Evolutionary conservation across 2,888 invertebrate species (phyloP).

Genomic region (Lasioglossum villosulum): DNA sequence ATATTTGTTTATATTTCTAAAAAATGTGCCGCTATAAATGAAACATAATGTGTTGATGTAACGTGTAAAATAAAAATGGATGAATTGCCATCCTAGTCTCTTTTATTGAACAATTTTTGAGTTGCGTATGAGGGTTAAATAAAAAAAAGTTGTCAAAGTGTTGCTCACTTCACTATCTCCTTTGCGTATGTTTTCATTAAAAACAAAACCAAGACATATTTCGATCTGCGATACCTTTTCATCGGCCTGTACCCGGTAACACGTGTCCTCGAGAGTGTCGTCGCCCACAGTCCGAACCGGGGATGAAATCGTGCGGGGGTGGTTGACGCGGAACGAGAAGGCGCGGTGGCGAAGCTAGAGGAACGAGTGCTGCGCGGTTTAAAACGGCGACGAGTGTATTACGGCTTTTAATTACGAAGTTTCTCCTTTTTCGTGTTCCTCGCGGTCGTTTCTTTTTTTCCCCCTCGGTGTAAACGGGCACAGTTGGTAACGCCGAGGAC

Average conservation of each 20-base stretch:
- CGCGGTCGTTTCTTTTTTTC: constrained; percentile 2
- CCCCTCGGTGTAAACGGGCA: constrained; percentile 55
- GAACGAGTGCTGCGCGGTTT: constrained; percentile 31
- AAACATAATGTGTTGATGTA: too few species aligned
- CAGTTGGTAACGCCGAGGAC: constrained; percentile 62
- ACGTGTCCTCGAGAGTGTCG: neutral
- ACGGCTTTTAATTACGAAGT: constrained; percentile 59
- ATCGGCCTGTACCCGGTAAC: neutral
- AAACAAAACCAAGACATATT: too few species aligned
- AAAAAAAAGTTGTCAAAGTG: too few species aligned
- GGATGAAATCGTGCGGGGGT: neutral
- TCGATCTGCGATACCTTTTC: neutral
- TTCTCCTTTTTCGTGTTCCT: constrained; percentile 50
- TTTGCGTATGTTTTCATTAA: too few species aligned
- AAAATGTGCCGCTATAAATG: too few species aligned
- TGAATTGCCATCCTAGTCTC: too few species aligned
- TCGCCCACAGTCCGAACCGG: neutral
- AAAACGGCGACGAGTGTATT: constrained; percentile 67
- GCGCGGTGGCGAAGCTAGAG: neutral
- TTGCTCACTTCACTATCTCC: too few species aligned
- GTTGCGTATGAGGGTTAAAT: too few species aligned
- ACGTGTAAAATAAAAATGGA: too few species aligned
- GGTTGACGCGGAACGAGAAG: neutral
- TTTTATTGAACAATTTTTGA: too few species aligned
- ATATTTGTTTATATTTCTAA: too few species aligned